These are phyloP conservation scores for Amblyteles armatorius DNA, from an alignment of 2,888 invertebrate genomes.

Conservation along the genomic window DNA sequence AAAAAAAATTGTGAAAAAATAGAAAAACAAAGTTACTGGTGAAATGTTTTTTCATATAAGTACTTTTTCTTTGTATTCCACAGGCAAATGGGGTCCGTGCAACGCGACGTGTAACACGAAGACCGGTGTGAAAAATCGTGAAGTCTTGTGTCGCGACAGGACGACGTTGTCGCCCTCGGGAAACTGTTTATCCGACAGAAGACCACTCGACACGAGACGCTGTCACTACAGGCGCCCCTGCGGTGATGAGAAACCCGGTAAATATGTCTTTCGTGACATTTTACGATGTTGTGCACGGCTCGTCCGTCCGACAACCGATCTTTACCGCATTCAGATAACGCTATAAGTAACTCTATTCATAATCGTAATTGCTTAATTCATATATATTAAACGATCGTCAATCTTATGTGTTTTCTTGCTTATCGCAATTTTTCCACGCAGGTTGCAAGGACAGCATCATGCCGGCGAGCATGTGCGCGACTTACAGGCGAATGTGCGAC, in stretches of 20 bases:
- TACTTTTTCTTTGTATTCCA: background rate
- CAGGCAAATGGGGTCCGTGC: slow-evolving; percentile 80
- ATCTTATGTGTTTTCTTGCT: background rate
- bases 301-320: slow-evolving; percentile 4
- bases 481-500: slow-evolving; percentile 80
- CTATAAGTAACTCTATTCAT: slow-evolving; percentile 16
- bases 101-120: slow-evolving; percentile 79
- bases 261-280: slow-evolving; percentile 50
- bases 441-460: slow-evolving; percentile 79
- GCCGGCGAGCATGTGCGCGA: slow-evolving; percentile 77
- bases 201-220: slow-evolving; percentile 77
- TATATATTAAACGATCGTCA: slow-evolving; percentile 14
- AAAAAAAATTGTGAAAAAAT: background rate
- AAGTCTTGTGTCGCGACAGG: slow-evolving; percentile 79
- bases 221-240: slow-evolving; percentile 80
- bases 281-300: background rate
- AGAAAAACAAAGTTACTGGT: background rate
- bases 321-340: slow-evolving; percentile 1
- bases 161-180: slow-evolving; percentile 75
- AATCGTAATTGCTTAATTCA: slow-evolving; percentile 47
- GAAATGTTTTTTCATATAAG: background rate
- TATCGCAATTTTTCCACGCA: slow-evolving; percentile 55
- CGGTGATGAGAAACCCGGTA: slow-evolving; percentile 78
- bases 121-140: slow-evolving; percentile 77
- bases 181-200: slow-evolving; percentile 78